Percentiles rank a stretch among this genome's conserved stretches.
Evolutionary conservation across 1,140 invertebrate genomes (phyloP).

Genomic region (Lepidurus apus): DNA sequence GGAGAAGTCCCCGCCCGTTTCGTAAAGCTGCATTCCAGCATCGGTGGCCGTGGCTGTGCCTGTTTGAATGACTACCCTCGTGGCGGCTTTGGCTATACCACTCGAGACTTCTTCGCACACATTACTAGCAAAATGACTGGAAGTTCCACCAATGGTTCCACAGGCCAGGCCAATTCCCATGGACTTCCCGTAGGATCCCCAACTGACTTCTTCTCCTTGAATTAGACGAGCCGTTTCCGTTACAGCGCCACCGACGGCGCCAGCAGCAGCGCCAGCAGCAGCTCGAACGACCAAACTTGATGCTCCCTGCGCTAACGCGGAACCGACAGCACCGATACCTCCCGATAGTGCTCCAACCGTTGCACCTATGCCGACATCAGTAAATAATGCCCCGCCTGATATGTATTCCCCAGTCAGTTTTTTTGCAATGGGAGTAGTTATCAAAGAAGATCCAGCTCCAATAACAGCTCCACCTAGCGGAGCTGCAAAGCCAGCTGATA

Average conservation of each 20-base stretch:
- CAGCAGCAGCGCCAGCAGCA: not conserved
- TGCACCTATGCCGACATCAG: not conserved
- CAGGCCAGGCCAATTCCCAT: not conserved
- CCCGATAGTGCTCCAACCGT: constrained; percentile 7
- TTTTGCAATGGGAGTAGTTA: constrained; percentile 5
- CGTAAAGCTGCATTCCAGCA: constrained; percentile 4
- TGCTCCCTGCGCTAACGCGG: not conserved
- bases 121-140: not conserved
- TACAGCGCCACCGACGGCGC: not conserved
- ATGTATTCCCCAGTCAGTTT: not conserved
- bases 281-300: not conserved
- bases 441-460: constrained; percentile 23
- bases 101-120: not conserved
- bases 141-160: constrained; percentile 11
- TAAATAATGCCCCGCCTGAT: not conserved
- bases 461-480: constrained; percentile 8
- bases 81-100: not conserved
- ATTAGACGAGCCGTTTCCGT: not conserved
- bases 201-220: constrained; percentile 22
- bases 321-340: constrained; percentile 22
- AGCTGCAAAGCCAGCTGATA: not conserved
- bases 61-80: not conserved
- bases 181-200: not conserved
- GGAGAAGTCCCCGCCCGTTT: not conserved
- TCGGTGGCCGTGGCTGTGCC: not conserved